Conservation (phyloP, 1,140 invertebrate species). For the Plodia interpunctella region DNA sequence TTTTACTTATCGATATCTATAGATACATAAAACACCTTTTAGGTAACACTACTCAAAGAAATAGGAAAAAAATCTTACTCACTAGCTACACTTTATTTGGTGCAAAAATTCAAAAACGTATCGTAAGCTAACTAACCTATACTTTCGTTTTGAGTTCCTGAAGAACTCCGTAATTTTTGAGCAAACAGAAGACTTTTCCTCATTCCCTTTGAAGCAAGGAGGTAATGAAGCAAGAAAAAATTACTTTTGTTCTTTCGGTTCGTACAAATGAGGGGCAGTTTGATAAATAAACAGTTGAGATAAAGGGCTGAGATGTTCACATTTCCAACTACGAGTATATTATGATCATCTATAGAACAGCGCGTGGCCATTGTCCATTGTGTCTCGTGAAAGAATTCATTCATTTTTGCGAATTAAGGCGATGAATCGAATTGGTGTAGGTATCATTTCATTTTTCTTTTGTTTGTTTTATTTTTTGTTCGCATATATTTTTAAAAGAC, state of each 20-base stretch:
- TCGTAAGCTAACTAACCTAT: not conserved
- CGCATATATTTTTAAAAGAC: too few relatives aligned
- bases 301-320: conserved; percentile 15
- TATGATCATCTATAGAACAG: conserved; percentile 38
- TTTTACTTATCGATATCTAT: too few relatives aligned
- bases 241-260: conserved; percentile 1
- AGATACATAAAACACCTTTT: too few relatives aligned
- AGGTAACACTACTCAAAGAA: too few relatives aligned
- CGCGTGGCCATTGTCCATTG: conserved; percentile 55
- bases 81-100: too few relatives aligned
- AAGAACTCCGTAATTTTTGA: not conserved
- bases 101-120: not conserved
- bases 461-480: conserved; percentile 10
- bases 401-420: conserved; percentile 31
- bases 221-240: conserved; percentile 8
- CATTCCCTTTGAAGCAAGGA: not conserved
- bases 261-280: not conserved
- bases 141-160: not conserved
- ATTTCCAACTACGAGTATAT: conserved; percentile 26
- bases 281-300: conserved; percentile 15
- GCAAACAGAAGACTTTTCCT: not conserved
- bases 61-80: too few relatives aligned
- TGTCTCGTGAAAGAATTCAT: conserved; percentile 45
- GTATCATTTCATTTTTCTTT: conserved; percentile 23
- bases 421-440: conserved; percentile 22